Base-by-base conservation (phyloP, 2,888 invertebrate genomes). In the Leuctra nigra region DNA sequence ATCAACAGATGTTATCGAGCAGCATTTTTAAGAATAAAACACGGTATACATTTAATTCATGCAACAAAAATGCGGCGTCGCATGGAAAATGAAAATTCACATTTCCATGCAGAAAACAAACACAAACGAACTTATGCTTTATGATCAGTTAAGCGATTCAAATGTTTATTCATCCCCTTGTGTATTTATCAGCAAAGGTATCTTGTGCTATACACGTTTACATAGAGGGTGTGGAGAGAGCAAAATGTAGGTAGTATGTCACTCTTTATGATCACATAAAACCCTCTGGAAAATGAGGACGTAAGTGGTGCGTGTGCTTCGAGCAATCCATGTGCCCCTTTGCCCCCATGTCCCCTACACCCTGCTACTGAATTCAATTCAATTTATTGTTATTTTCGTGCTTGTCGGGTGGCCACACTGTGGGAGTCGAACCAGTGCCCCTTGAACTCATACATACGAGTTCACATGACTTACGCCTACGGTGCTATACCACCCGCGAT, bases 211-310 rank as follows among this genome's bases (percentile, higher is more conserved):
- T 23, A 18, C 33, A 6, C 35, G 50, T 50, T 50, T 35, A 50
- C 18, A 3, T 16, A 50, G 50, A 35, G 50, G 33, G 33, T 20
- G 35, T 33, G 33, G 50, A 18, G 2, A 35, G 41, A 41, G 20
- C 29, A 23, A 11, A 9, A 11, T 6, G 33, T 33, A n/a, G 50
- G 23, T 50, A 20, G 33, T 50, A 35, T 35, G 50, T 50, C 50
- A 50, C 50, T 33, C 50, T 50, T 50, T 50, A 50, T 35, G 50
- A 14, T 35, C 50, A 16, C 50, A 35, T 50, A 50, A 50, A 50
- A 35, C 35, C 50, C 33, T 4, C 50, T 2, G 13, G 50, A 50
- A 50, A 50, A 50, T 50, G 50, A 50, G 50, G 16, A n/a, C 50
- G 50, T 50, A 50, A 50, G 50, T 50, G 50, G 50, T 50, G 50